phyloP scores from a whole-genome alignment of 53 echinoderm and acorn worm genomes.

The Holothuria scabra region DNA sequence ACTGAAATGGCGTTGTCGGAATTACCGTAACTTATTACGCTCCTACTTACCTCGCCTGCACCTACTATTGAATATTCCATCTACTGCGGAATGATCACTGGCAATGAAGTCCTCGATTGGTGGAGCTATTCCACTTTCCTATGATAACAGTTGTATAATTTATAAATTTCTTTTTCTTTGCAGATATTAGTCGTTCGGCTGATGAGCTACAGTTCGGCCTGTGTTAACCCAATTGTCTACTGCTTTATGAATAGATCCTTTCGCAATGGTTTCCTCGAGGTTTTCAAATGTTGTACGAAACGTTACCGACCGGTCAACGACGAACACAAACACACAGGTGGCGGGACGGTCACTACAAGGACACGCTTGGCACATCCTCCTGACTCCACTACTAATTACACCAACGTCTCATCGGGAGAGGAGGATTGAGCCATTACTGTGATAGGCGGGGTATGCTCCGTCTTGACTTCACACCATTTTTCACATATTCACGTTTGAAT shows the following conservation, averaged over 20 bases:
- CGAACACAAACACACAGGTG: constrained; percentile 8
- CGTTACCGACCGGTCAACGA: constrained; percentile 36
- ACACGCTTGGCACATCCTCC: constrained; percentile 60
- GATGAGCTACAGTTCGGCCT: constrained; percentile 85
- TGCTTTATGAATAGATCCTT: constrained; percentile 98
- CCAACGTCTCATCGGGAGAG: constrained; percentile 79
- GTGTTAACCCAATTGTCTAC: constrained; percentile 93
- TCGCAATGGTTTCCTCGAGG: constrained; percentile 92
- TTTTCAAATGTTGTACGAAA: constrained; percentile 74
- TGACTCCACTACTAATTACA: constrained; percentile 79
- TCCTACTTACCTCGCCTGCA: too few species aligned
- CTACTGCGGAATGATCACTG: too few species aligned
- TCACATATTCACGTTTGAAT: too few species aligned
- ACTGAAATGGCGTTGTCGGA: too few species aligned
- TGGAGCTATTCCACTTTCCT: too few species aligned
- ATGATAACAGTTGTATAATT: too few species aligned
- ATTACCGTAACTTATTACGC: too few species aligned
- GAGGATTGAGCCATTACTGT: constrained; percentile 2
- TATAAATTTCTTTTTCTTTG: neutral
- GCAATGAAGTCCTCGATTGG: too few species aligned
- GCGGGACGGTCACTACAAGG: constrained; percentile 51
- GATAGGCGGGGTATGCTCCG: neutral
- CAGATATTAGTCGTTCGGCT: constrained; percentile 66
- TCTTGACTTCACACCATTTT: too few species aligned
- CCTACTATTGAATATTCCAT: too few species aligned